Evolutionary conservation across 2,797 vertebrate species (phyloP), one percentile per base, ranked within the genome.

Genomic region (Buceros bicornis): DNA sequence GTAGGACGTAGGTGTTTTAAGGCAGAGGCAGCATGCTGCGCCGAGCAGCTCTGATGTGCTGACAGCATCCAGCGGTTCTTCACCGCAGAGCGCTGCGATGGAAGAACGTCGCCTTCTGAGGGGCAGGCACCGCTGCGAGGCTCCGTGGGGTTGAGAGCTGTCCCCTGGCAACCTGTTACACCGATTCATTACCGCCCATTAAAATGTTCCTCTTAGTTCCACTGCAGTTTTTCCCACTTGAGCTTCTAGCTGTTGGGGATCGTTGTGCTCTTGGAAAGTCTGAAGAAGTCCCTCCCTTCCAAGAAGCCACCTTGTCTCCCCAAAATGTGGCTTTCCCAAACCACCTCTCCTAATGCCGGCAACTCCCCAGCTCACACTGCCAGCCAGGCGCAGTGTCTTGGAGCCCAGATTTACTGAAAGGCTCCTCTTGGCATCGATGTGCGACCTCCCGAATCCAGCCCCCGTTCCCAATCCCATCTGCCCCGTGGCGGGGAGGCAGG

Each of bases 341-440:
- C 3, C 3, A 6, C 70, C 56, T 82, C 47, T 82, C 61, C 80
- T 69, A 40, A 6, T 1, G 5, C 65, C 87, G 31, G 21, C 48
- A 11, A 18, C 16, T 16, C 53, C 78, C 10, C 19, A 5, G 2
- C 0, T 31, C 50, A 15, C 4, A 2, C 83, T 26, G 76, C 0
- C 0, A 67, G 71, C 80, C 0, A 2, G 57, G 31, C 53, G 87
- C 67, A 16, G 53, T 85, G 87, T 57, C 83, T 71, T 26, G 13
- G 22, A 93, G 89, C 90, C 90, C 87, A 82, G 35, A 67, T 56
- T 76, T 67, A 87, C 77, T 91, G 83, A 76, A 86, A 92, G 80
- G 6, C 48, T 48, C 48, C 76, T 89, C 72, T 76, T 90, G 90
- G 62, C 72, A 54, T 31, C 5, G 3, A 57, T n/a, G 37, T 6